phyloP scores from a whole-genome alignment of 2,113 vertebrate genomes.

The Beaufortia kweichowensis region DNA sequence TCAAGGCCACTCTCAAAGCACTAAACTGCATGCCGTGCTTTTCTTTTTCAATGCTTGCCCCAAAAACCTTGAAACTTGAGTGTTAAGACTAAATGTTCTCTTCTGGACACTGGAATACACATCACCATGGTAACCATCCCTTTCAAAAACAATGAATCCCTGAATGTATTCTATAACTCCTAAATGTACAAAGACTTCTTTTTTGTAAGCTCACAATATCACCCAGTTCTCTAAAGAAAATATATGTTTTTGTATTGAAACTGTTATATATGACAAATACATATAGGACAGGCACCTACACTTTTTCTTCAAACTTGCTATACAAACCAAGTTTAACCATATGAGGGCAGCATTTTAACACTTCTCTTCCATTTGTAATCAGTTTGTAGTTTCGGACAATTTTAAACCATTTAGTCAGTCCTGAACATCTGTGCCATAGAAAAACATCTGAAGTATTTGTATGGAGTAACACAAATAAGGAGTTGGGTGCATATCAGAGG shows the following conservation, averaged over 20 bases:
- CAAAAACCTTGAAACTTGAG: conserved; percentile 17
- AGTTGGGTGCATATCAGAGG: too few species aligned
- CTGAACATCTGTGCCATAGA: too few species aligned
- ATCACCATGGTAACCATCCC: conserved; percentile 46
- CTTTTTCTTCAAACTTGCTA: neutral
- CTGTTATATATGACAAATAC: neutral
- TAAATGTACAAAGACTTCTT: neutral
- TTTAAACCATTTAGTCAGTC: too few species aligned
- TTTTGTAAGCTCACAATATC: conserved; percentile 3
- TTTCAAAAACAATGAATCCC: neutral
- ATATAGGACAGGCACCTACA: neutral
- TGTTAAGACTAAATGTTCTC: conserved; percentile 18
- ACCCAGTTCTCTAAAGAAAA: neutral
- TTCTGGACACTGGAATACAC: conserved; percentile 6
- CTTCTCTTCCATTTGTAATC: too few species aligned
- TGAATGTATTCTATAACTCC: neutral
- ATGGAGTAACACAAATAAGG: too few species aligned
- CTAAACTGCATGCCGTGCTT: conserved; percentile 7
- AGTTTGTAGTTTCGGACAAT: too few species aligned
- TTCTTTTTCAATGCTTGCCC: neutral
- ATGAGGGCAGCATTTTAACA: conserved; percentile 56
- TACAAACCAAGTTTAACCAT: conserved; percentile 45
- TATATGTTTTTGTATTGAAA: neutral
- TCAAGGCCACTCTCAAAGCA: conserved; percentile 56
- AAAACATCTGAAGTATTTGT: too few species aligned